Base-by-base conservation (phyloP, 2,113 vertebrate genomes). In the Hucho hucho region DNA sequence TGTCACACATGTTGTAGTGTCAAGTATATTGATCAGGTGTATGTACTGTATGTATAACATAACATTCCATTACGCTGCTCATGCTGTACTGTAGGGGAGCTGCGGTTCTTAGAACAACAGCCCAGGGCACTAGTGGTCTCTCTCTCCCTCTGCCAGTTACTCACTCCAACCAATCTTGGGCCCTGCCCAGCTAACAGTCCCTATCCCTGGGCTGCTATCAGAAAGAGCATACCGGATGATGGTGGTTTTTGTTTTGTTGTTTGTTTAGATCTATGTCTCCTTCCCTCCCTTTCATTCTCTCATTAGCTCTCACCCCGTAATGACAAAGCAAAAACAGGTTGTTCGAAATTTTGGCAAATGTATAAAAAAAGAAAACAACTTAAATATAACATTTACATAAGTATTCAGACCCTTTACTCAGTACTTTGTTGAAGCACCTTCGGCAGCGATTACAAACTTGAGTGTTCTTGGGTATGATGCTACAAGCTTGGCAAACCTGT, bases 161-260 rank as follows among this genome's bases (percentile, higher is more conserved):
- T 87, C 81, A 76, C 84, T 88, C 78, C 75, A 79, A 28, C 74
- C 79, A 61, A 68, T 84, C 74, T 79, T 64, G 75, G 64, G 73
- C 32, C 69, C 24, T 67, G 4, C 71, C 70, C 72, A 61, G 12
- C 59, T 46, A 18, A 81, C 78, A 72, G n/a, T 76, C 25, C n/a
- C 77, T 69, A 12, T 76, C 26, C 18, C 78, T 80, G 64, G 83
- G 61, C 58, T 74, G 53, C 63, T 77, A 65, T 83, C 53, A 70
- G 20, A 79, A 56, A 79, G 12, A 78, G 69, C 56, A 53, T 37
- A 79, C 66, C 47, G 43, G 53, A 80, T 73, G 43, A 32, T 72
- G n/a, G n/a, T n/a, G n/a, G n/a, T n/a, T n/a, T n/a, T n/a, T 64
- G 56, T 47, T 20, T 29, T 58, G 29, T 76, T 82, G 68, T 70